Conservation (phyloP, 2,113 vertebrate genomes). For the Rhinopomastus cyanomelas region DNA sequence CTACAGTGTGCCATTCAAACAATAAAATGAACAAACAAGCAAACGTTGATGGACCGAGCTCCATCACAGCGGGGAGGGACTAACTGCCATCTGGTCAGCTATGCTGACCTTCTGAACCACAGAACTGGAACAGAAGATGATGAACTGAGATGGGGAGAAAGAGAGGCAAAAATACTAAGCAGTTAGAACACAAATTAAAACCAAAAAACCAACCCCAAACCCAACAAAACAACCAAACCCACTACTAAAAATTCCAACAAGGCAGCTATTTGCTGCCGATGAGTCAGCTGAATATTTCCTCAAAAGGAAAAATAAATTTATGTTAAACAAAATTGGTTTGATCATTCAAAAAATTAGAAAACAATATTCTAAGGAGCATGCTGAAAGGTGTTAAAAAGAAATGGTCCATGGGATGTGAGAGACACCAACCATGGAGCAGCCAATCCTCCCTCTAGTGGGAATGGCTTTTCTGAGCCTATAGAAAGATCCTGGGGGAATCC, state of each 20-base stretch:
- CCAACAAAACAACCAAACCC: background rate
- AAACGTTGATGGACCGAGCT: background rate
- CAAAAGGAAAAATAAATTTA: conserved; percentile 63
- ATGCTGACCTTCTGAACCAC: background rate
- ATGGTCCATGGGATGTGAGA: conserved; percentile 27
- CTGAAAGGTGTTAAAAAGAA: conserved; percentile 6
- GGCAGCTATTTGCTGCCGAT: conserved; percentile 57
- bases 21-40: background rate
- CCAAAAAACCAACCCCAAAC: background rate
- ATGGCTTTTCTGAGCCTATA: background rate
- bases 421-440: background rate
- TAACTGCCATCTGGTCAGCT: background rate
- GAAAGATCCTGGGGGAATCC: background rate
- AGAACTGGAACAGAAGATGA: background rate
- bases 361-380: background rate
- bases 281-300: conserved; percentile 45
- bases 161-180: conserved; percentile 24
- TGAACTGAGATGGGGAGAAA: conserved; percentile 16
- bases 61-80: conserved; percentile 9
- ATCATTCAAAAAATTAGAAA: background rate
- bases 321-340: conserved; percentile 21
- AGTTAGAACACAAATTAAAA: background rate
- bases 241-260: conserved; percentile 20
- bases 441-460: background rate
- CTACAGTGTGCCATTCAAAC: conserved; percentile 48